Percentiles rank a stretch among this genome's conserved stretches.
phyloP scores from a whole-genome alignment of 1,140 invertebrate species.

The Globodera ellingtonae region DNA sequence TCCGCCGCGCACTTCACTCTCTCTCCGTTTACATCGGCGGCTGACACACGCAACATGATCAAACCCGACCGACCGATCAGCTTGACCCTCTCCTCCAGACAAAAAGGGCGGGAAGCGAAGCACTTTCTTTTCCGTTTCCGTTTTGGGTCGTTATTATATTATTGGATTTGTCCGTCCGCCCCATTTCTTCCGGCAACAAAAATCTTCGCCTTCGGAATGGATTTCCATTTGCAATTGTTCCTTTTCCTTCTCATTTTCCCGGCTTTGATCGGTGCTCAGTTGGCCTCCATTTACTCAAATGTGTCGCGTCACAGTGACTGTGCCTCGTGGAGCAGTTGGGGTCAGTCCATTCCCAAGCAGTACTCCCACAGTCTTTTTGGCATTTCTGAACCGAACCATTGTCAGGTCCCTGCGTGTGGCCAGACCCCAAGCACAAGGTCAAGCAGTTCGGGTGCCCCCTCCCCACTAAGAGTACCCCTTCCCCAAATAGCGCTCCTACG shows the following conservation, averaged over 20 bases:
- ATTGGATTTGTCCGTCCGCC: not conserved
- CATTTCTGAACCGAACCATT: not conserved
- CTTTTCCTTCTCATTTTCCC: not conserved
- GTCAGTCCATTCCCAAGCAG: constrained; percentile 23
- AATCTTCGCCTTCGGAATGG: constrained; percentile 3
- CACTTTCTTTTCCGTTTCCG: not conserved
- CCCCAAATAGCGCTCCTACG: constrained; percentile 42
- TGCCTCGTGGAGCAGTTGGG: constrained; percentile 58
- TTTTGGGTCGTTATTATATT: not conserved
- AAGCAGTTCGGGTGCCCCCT: constrained; percentile 21
- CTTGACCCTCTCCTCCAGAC: not conserved
- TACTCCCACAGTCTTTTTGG: not conserved
- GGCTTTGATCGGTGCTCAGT: constrained; percentile 31
- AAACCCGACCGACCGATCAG: not conserved
- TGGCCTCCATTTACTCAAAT: constrained; percentile 64
- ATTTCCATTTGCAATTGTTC: not conserved
- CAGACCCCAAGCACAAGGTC: constrained; percentile 45
- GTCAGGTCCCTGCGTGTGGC: constrained; percentile 59
- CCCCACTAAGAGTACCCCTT: not conserved
- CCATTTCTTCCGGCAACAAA: constrained; percentile 2
- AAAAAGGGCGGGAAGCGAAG: not conserved
- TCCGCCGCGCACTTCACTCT: too few relatives aligned
- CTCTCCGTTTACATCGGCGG: not conserved
- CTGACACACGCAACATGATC: not conserved
- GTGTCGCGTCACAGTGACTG: constrained; percentile 52